Conservation (phyloP, 2,888 invertebrate genomes). For the Drosophila tanythrix region DNA sequence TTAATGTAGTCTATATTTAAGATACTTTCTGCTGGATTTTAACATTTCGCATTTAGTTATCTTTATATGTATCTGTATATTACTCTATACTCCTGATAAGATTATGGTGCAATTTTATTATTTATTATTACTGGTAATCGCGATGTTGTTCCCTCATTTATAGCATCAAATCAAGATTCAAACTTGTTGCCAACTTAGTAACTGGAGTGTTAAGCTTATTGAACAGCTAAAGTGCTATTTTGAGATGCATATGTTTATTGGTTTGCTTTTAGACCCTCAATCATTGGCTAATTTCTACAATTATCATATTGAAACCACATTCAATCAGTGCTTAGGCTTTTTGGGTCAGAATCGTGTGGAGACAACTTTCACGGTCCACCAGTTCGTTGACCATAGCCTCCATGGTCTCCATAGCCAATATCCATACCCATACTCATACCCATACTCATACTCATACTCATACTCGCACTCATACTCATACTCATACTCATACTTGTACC, state of each 20-base stretch:
- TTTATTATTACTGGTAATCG: not conserved
- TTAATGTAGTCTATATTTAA: not conserved
- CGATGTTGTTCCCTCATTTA: not conserved
- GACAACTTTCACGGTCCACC: constrained; percentile 75
- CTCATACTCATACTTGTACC: constrained; percentile 6
- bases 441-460: constrained; percentile 33
- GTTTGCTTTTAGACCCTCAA: constrained; percentile 16
- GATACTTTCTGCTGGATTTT: not conserved
- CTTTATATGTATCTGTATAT: not conserved
- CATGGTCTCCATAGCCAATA: constrained; percentile 40
- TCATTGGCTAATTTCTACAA: constrained; percentile 59
- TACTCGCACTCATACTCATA: not conserved
- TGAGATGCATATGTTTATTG: constrained; percentile 11
- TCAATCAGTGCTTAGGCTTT: constrained; percentile 27
- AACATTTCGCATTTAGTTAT: not conserved
- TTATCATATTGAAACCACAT: constrained; percentile 59
- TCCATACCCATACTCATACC: constrained; percentile 25
- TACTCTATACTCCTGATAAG: not conserved
- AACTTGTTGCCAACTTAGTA: not conserved
- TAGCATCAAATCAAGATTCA: constrained; percentile 2
- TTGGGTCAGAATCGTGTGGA: constrained; percentile 75
- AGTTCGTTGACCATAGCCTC: constrained; percentile 73
- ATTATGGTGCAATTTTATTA: not conserved
- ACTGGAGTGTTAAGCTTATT: not conserved
- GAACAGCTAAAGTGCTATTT: constrained; percentile 5